Evolutionary conservation across 2,113 vertebrate species (phyloP).

Genomic region (Ameiurus melas): DNA sequence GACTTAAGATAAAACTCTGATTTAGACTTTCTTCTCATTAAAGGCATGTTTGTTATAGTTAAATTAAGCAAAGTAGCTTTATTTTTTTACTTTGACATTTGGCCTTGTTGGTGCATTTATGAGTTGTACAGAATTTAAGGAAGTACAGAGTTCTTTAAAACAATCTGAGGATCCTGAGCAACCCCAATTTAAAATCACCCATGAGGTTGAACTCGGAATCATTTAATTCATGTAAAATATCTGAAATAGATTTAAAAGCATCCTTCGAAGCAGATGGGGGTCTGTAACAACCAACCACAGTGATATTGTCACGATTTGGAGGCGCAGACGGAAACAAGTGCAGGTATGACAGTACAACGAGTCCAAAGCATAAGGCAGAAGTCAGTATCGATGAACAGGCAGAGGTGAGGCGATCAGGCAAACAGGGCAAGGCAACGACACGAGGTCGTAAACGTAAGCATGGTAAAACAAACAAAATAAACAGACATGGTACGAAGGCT

Average conservation of each 20-base stretch:
- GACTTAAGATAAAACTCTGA: conserved; percentile 13
- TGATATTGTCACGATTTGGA: not conserved
- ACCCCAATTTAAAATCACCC: conserved; percentile 33
- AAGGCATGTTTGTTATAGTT: conserved; percentile 31
- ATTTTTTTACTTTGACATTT: not conserved
- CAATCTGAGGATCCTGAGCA: conserved; percentile 13
- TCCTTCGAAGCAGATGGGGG: conserved; percentile 21
- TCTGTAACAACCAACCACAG: conserved; percentile 26
- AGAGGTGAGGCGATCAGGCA: too few relatives aligned
- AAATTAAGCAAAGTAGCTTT: conserved; percentile 24
- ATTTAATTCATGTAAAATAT: conserved; percentile 15
- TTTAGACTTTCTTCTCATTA: conserved; percentile 12
- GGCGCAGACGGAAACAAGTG: too few relatives aligned
- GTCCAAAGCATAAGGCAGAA: too few relatives aligned
- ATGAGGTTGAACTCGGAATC: conserved; percentile 8
- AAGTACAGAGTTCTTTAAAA: not conserved
- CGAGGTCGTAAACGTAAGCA: too few relatives aligned
- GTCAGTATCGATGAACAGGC: too few relatives aligned
- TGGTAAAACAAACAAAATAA: too few relatives aligned
- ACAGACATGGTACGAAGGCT: too few relatives aligned
- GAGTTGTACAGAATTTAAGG: too few relatives aligned
- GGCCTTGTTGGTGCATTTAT: conserved; percentile 15
- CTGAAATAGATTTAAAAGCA: conserved; percentile 18
- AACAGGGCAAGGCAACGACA: too few relatives aligned
- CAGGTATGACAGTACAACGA: too few relatives aligned